Evolutionary conservation across 1,140 invertebrate genomes (phyloP), one percentile per base, ranked within the genome.

Genomic region (Drosophila tristis): DNA sequence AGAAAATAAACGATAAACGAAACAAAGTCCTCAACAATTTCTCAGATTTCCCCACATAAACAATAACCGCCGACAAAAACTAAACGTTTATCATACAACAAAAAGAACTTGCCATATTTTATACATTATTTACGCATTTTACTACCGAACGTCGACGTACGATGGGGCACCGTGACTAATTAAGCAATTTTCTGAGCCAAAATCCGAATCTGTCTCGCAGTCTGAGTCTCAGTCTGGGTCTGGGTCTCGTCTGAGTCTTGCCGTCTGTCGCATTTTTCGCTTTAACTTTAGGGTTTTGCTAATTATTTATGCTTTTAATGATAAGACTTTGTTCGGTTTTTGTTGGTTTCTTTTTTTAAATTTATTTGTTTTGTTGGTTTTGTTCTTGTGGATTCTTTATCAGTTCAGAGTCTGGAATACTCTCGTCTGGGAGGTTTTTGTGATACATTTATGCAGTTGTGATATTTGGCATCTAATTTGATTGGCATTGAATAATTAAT

Each of bases 251-350:
- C 11, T 13, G 8, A 9, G 8, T 31, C 8, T 9, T 25, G 23
- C 23, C 23, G 23, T 29, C 26, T 6, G 15, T 45, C 39, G 49
- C 26, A n/a, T 55, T 64, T 74, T 54, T 58, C 60, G 42, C 26
- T 65, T 25, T 29, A 61, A 62, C 60, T 75, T 60, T 48, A 76
- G 74, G 68, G 45, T 42, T 64, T 48, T 35, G 67, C 78, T 86
- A 86, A 86, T 82, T 86, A 86, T 87, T 86, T 81, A 86, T 87
- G 78, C 61, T 73, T 74, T 86, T 87, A 71, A 86, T 87, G 82
- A 86, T 87, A 87, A 81, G 48, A 74, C 74, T 78, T 65, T 65
- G 42, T 63, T 68, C 35, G 39, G 11, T 53, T 57, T 74, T 68
- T 79, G 80, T 75, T 84, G 53, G 60, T 65, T 73, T 76, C 61